A percentile compares a stretch with the other conserved stretches of the same genome.
Conservation (phyloP, 2,113 vertebrate species). For the Mionectes macconnelli region DNA sequence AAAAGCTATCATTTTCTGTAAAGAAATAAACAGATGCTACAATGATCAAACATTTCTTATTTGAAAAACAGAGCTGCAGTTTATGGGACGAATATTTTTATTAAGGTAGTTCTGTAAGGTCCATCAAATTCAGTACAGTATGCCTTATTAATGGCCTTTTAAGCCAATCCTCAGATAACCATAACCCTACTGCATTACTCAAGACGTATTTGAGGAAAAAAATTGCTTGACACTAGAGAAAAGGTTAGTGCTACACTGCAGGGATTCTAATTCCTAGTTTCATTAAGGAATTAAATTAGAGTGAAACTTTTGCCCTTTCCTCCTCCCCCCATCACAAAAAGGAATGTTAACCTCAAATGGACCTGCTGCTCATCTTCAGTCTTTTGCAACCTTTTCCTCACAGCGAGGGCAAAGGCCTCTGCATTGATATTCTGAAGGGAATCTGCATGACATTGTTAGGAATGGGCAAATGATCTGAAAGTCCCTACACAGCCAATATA, state of each 20-base stretch:
- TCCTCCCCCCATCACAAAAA: not conserved
- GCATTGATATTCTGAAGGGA: constrained; percentile 37
- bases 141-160: constrained; percentile 3
- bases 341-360: not conserved
- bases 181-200: not conserved
- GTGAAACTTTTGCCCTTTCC: constrained; percentile 24
- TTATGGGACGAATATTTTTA: not conserved
- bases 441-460: constrained; percentile 38
- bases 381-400: constrained; percentile 31
- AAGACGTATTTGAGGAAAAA: constrained; percentile 13
- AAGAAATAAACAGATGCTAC: not conserved
- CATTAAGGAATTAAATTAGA: constrained; percentile 70
- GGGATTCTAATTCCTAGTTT: constrained; percentile 65
- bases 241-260: constrained; percentile 14
- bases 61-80: not conserved
- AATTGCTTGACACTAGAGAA: constrained; percentile 34
- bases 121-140: not conserved
- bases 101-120: not conserved
- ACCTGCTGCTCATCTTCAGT: not conserved
- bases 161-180: not conserved
- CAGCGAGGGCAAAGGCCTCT: constrained; percentile 31
- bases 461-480: constrained; percentile 43
- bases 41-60: not conserved
- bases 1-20: not conserved
- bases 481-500: constrained; percentile 8